A percentile compares a stretch with the other conserved stretches of the same genome.
Evolutionary conservation across 2,888 invertebrate species (phyloP).

Genomic region (Drosophila tripunctata): DNA sequence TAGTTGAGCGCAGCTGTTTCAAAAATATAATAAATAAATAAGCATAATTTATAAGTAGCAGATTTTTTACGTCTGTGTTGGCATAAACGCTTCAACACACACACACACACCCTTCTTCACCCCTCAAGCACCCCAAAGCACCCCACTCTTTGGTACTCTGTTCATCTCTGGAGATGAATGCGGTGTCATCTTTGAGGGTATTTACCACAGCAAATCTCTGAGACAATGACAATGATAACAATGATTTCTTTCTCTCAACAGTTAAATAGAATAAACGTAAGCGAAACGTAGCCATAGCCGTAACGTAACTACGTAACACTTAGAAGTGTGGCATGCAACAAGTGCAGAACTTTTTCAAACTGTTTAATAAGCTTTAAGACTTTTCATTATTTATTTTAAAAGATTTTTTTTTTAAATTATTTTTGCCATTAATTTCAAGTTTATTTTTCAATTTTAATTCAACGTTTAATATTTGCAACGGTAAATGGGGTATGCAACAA

Average conservation of each 20-base stretch:
- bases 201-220: slow-evolving; percentile 48
- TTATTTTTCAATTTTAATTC: no score
- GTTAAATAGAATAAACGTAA: slow-evolving; percentile 40
- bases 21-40: slow-evolving; percentile 79
- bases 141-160: slow-evolving; percentile 10
- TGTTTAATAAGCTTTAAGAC: no score
- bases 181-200: slow-evolving; percentile 60
- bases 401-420: no score
- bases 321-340: slow-evolving; percentile 28
- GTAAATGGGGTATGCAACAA: no score
- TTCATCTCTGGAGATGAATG: slow-evolving; percentile 60
- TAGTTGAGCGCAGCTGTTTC: slow-evolving; percentile 75
- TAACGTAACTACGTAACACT: not conserved
- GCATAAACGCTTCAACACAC: slow-evolving; percentile 69
- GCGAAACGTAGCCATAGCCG: slow-evolving; percentile 24
- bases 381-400: no score
- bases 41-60: slow-evolving; percentile 80
- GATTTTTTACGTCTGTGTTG: slow-evolving; percentile 74
- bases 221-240: slow-evolving; percentile 55
- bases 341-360: no score
- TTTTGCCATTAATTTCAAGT: no score
- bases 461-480: no score
- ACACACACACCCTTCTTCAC: slow-evolving; percentile 2
- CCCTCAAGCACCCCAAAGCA: not conserved
- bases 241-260: slow-evolving; percentile 24